Conservation (phyloP, 2,888 invertebrate species). For the Neoscelio sp. region DNA sequence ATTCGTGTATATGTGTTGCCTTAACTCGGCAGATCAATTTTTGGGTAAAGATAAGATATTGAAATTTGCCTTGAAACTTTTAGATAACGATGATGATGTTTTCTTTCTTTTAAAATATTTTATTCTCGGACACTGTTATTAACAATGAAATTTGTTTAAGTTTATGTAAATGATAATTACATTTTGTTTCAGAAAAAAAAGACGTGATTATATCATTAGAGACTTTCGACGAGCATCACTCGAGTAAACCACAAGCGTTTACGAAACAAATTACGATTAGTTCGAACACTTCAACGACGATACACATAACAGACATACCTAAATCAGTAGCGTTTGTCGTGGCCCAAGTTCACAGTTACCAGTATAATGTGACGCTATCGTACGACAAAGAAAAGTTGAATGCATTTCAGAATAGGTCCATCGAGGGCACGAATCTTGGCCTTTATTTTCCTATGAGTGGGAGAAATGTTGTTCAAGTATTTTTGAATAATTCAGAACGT, state of each 20-base stretch:
- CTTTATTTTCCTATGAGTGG: slow-evolving; percentile 81
- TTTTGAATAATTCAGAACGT: slow-evolving; percentile 82
- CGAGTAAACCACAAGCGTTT: slow-evolving; percentile 73
- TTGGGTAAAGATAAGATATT: no score
- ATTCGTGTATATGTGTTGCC: no score
- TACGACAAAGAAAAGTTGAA: slow-evolving; percentile 77
- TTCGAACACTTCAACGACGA: slow-evolving; percentile 75
- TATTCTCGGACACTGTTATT: no score
- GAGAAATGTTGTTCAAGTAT: slow-evolving; percentile 77
- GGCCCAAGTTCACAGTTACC: slow-evolving; percentile 87
- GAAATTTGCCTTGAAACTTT: no score
- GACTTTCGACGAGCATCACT: slow-evolving; percentile 54
- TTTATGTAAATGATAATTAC: background rate
- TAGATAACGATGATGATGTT: no score
- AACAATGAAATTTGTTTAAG: no score
- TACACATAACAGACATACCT: slow-evolving; percentile 83
- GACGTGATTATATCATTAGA: slow-evolving; percentile 74
- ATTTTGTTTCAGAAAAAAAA: slow-evolving; percentile 61
- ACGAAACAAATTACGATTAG: slow-evolving; percentile 70
- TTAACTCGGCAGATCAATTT: no score
- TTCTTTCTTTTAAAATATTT: no score
- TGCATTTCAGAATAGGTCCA: slow-evolving; percentile 76
- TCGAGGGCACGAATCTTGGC: slow-evolving; percentile 87
- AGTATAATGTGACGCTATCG: slow-evolving; percentile 85
- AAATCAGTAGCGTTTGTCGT: slow-evolving; percentile 85